phyloP scores from a whole-genome alignment of 1,140 invertebrate genomes.

The Zaprionus africanus region DNA sequence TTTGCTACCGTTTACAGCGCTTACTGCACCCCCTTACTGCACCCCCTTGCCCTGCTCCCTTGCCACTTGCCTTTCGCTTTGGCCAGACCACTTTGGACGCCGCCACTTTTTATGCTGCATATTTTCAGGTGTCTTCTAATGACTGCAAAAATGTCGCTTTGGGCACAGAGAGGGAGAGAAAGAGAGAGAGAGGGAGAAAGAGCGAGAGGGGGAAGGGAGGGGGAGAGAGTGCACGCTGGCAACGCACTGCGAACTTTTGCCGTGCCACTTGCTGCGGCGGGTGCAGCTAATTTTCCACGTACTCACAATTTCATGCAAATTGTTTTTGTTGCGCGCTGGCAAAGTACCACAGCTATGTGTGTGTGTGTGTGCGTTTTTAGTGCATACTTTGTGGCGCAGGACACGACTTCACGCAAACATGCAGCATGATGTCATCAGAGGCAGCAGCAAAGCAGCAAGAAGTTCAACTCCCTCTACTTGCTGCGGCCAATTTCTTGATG shows the following conservation, averaged over 20 bases:
- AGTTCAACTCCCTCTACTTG: too few relatives aligned
- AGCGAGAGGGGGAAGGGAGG: neutral
- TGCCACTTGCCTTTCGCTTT: slow-evolving; percentile 9
- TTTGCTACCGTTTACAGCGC: neutral
- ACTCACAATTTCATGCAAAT: slow-evolving; percentile 75
- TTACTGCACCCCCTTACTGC: too few relatives aligned
- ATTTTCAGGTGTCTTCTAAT: slow-evolving; percentile 65
- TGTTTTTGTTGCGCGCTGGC: slow-evolving; percentile 42
- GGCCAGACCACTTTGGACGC: slow-evolving; percentile 41
- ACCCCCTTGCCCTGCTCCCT: neutral
- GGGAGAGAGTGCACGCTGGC: neutral
- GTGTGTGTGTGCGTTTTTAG: neutral
- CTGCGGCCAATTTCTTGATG: too few relatives aligned
- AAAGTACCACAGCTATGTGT: too few relatives aligned
- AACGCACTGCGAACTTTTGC: slow-evolving; percentile 20
- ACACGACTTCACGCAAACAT: neutral
- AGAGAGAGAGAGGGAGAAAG: neutral
- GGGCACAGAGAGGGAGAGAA: slow-evolving; percentile 19
- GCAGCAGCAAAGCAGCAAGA: neutral
- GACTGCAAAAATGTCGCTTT: slow-evolving; percentile 74
- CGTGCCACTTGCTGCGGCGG: slow-evolving; percentile 53
- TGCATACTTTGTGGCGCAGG: slow-evolving; percentile 23
- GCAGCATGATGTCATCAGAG: slow-evolving; percentile 34
- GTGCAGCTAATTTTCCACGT: slow-evolving; percentile 73
- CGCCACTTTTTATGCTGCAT: slow-evolving; percentile 48